These are phyloP conservation scores for Cydia pomonella DNA, from an alignment of 1,140 invertebrate genomes.

Conservation along the genomic window DNA sequence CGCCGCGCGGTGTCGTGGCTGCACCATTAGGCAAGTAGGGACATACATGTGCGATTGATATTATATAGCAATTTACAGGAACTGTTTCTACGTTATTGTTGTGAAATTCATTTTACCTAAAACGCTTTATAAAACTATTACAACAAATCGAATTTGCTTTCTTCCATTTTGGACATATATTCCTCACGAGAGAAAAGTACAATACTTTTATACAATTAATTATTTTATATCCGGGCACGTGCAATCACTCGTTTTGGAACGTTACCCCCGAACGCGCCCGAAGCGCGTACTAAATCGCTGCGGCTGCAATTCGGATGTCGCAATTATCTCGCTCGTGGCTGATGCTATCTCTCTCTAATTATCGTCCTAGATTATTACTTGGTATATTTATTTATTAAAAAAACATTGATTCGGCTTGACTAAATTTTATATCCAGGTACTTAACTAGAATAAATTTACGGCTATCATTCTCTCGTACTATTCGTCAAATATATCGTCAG, in stretches of 20 bases:
- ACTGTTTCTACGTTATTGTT: too few species aligned
- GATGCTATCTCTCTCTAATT: constrained; percentile 19
- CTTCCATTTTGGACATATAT: too few species aligned
- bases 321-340: constrained; percentile 3
- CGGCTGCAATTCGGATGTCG: constrained; percentile 4
- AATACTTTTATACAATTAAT: background rate
- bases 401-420: background rate
- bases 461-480: background rate
- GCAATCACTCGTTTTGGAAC: constrained; percentile 10
- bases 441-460: background rate
- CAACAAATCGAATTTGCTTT: too few species aligned
- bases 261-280: background rate
- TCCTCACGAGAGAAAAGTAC: background rate
- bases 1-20: too few species aligned
- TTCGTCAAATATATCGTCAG: background rate
- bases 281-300: constrained; percentile 4
- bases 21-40: too few species aligned
- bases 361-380: background rate
- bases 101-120: too few species aligned
- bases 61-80: too few species aligned
- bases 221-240: background rate
- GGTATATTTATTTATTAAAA: background rate
- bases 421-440: background rate
- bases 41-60: too few species aligned
- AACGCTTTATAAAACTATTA: too few species aligned